Evolutionary conservation across 2,797 vertebrate genomes (phyloP).

Genomic region (Trichosurus vulpecula): DNA sequence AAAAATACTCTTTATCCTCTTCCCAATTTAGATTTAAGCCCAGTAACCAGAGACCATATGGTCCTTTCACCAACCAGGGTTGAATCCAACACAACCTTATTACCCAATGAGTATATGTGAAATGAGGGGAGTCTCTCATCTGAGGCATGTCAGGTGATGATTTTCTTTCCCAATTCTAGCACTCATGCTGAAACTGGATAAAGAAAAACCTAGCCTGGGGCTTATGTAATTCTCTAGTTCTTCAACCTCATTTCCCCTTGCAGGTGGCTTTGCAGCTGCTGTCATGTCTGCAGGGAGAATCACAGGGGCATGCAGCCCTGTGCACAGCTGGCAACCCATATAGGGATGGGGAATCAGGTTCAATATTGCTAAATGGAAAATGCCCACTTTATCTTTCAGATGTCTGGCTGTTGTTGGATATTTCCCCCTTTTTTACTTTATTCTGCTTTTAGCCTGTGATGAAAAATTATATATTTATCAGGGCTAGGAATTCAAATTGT

Average conservation of each 20-base stretch:
- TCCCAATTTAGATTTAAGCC: slow-evolving; percentile 24
- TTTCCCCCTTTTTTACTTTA: neutral
- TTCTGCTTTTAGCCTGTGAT: neutral
- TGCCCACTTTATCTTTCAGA: slow-evolving; percentile 52
- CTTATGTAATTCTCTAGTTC: slow-evolving; percentile 58
- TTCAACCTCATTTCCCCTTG: slow-evolving; percentile 54
- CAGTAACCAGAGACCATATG: neutral
- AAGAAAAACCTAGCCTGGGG: slow-evolving; percentile 59
- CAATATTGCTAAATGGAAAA: slow-evolving; percentile 61
- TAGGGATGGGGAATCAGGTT: slow-evolving; percentile 52
- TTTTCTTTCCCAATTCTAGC: slow-evolving; percentile 66
- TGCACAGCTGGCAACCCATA: slow-evolving; percentile 56
- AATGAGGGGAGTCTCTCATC: slow-evolving; percentile 22
- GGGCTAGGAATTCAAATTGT: slow-evolving; percentile 55
- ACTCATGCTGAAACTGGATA: slow-evolving; percentile 61
- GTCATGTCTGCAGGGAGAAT: slow-evolving; percentile 69
- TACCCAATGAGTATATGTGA: neutral
- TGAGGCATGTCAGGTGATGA: neutral
- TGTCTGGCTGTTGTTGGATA: neutral
- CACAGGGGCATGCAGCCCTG: slow-evolving; percentile 40
- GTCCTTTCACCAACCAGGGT: neutral
- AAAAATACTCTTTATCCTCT: slow-evolving; percentile 28
- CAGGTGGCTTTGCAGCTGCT: slow-evolving; percentile 74
- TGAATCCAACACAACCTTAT: slow-evolving; percentile 20
- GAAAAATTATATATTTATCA: neutral